Evolutionary conservation across 2,113 vertebrate genomes (phyloP), one percentile per base, ranked within the genome.

Genomic region (Sigmodon hispidus): DNA sequence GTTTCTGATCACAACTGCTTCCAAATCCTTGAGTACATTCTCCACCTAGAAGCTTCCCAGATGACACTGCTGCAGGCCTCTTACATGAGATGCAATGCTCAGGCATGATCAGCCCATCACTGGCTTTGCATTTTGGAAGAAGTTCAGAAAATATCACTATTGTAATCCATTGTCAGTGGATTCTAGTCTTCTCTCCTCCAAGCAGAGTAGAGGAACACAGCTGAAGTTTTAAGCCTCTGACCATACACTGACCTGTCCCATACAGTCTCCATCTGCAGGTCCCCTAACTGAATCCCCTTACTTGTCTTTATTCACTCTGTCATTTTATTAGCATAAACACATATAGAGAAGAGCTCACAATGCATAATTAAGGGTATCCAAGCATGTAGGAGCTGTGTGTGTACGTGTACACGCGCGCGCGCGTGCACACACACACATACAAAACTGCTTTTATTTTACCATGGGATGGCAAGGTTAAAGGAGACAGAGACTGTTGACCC

Each of bases 301-400:
- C 36, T 31, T 67, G 40, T 50, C 22, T 52, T 70, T 40, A 1
- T 36, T 16, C 22, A 10, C 12, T 45, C 3, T 63, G 73, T 43
- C 21, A 63, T 17, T n/a, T 19, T 24, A 13, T 57, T 65, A 26
- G 80, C n/a, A 21, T 5, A 45, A 48, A 72, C 45, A n/a, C 34
- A 21, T 3, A 8, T 79, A 67, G 0, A 12, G 16, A 43, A 55
- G 2, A 1, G 6, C 31, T 55, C 13, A 1, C 17, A 11, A 2
- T 75, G 72, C 4, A 8, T 24, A 19, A 84, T 22, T 34, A 65
- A 52, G 67, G 63, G 24, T 10, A 63, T 12, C n/a, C 17, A n/a
- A n/a, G 22, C 10, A 36, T 0, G 0, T 31, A 7, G 16, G 40
- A 55, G 17, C 16, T 8, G 7, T 4, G 43, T 36, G 6, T 61